Evolutionary conservation across 1,140 invertebrate genomes (phyloP).

Genomic region (Drosophila trapezifrons): DNA sequence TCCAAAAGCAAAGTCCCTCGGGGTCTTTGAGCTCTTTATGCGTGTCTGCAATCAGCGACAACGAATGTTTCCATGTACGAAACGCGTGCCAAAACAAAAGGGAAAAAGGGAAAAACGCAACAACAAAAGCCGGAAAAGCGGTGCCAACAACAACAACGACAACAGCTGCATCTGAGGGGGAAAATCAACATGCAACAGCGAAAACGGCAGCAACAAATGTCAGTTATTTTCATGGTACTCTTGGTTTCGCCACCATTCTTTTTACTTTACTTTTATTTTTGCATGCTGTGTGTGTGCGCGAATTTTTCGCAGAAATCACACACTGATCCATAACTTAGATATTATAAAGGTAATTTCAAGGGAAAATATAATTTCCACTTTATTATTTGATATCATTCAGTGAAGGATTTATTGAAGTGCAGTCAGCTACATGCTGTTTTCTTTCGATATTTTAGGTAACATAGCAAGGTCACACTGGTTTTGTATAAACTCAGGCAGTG

Average conservation of each 20-base stretch:
- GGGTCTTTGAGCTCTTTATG: conserved; percentile 57
- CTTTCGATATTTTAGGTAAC: no score
- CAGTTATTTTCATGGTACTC: conserved; percentile 30
- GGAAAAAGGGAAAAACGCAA: conserved; percentile 17
- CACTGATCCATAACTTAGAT: background rate
- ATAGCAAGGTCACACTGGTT: background rate
- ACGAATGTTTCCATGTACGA: conserved; percentile 51
- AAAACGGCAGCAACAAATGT: conserved; percentile 51
- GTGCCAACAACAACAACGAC: conserved; percentile 11
- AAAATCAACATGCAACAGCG: conserved; percentile 74
- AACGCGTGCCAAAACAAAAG: conserved; percentile 54
- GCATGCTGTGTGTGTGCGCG: conserved; percentile 11
- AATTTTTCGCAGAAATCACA: conserved; percentile 9
- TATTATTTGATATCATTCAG: background rate
- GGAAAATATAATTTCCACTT: no score
- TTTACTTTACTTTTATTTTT: conserved; percentile 26
- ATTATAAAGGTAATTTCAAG: no score
- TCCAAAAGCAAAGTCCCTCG: conserved; percentile 3
- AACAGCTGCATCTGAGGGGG: conserved; percentile 28
- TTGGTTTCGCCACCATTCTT: background rate
- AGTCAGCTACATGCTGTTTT: no score
- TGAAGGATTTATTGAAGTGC: no score
- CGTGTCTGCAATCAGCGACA: conserved; percentile 71
- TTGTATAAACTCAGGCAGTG: background rate
- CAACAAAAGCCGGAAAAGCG: conserved; percentile 24